phyloP scores from a whole-genome alignment of 2,113 vertebrate genomes.

The Struthio camelus region DNA sequence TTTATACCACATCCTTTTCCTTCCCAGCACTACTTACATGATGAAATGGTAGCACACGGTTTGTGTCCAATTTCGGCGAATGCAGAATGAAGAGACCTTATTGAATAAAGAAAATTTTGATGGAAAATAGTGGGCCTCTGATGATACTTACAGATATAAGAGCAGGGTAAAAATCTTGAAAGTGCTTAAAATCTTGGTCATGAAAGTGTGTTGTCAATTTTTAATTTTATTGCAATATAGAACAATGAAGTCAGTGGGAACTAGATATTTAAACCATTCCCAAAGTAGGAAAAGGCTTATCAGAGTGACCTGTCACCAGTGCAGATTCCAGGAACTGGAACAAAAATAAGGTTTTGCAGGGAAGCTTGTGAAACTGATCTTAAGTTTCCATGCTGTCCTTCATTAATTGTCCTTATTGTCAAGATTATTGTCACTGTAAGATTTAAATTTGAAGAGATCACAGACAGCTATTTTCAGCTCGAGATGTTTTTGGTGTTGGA shows the following conservation, averaged over 20 bases:
- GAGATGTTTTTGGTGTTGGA: not conserved
- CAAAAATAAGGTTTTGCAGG: not conserved
- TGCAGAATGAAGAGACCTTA: not conserved
- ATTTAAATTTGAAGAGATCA: not conserved
- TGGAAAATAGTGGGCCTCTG: not conserved
- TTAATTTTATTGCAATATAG: not conserved
- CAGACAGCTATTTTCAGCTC: not conserved
- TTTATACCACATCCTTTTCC: not conserved
- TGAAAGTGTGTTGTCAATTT: not conserved
- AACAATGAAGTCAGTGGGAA: not conserved
- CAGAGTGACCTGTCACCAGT: not conserved
- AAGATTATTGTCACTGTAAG: not conserved
- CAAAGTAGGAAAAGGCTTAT: not conserved
- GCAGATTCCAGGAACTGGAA: not conserved
- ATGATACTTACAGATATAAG: not conserved
- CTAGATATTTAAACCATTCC: not conserved
- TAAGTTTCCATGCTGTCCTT: not conserved
- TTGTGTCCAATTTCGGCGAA: not conserved
- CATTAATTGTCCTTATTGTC: not conserved
- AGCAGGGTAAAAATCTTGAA: not conserved
- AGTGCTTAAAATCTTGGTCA: not conserved
- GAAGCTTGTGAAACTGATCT: not conserved
- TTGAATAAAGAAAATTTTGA: not conserved
- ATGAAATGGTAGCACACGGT: not conserved
- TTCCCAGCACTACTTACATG: not conserved